A percentile compares a stretch with the other conserved stretches of the same genome.
Evolutionary conservation across 2,888 invertebrate species (phyloP).

Genomic region (Dioctria linearis): DNA sequence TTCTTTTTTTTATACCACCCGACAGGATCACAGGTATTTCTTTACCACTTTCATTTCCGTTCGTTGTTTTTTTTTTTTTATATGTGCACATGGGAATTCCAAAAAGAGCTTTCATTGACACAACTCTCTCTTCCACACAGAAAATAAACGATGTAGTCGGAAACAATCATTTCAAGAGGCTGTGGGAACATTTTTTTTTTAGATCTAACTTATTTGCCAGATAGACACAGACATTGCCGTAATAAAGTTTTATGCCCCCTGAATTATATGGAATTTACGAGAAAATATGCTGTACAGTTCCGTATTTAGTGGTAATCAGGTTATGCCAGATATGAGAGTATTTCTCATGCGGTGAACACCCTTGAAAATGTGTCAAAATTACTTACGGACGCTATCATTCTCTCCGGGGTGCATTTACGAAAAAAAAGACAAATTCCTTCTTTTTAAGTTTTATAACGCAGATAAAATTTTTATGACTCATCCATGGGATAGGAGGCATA

Average conservation of each 20-base stretch:
- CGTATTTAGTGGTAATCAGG: constrained; percentile 46
- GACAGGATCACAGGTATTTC: constrained; percentile 12
- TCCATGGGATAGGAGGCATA: neutral
- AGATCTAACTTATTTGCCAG: neutral
- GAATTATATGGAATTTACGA: constrained; percentile 46
- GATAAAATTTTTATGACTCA: constrained; percentile 25
- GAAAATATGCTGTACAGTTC: constrained; percentile 5
- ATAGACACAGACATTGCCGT: constrained; percentile 26
- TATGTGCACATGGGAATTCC: neutral
- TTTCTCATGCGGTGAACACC: neutral
- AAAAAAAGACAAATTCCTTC: neutral
- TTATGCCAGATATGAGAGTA: constrained; percentile 19
- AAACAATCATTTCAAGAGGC: constrained; percentile 31
- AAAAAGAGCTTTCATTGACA: neutral
- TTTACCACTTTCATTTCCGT: constrained; percentile 1
- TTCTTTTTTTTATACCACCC: neutral
- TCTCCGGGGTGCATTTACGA: neutral
- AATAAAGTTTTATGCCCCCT: constrained; percentile 37
- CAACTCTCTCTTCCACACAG: neutral
- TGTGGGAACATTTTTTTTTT: neutral
- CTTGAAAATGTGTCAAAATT: constrained; percentile 31
- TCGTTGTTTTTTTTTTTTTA: neutral
- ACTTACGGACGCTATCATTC: neutral
- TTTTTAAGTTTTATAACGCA: constrained; percentile 33
- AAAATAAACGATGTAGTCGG: neutral